Conservation (phyloP, 2,888 invertebrate species). For the Frankliniella intonsa region DNA sequence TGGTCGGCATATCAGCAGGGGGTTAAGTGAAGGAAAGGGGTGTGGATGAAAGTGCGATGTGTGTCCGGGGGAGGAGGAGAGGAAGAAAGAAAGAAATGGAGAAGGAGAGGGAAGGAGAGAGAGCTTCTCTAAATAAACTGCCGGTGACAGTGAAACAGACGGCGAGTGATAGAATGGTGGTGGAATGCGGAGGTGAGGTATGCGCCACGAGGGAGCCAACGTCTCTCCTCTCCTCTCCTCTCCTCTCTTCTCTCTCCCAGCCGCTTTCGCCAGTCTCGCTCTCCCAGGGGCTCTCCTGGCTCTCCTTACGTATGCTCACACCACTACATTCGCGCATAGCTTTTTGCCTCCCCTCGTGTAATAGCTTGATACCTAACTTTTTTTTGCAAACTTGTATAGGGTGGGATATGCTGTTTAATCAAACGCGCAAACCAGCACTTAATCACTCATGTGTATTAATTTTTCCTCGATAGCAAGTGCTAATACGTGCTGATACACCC, state of each 20-base stretch:
- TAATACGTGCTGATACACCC: too few species aligned
- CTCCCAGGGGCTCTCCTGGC: neutral
- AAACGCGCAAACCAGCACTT: too few species aligned
- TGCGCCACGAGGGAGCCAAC: neutral
- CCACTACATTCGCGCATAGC: neutral
- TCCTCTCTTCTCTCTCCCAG: neutral
- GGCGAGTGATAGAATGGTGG: slow-evolving; percentile 3
- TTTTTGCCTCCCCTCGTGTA: too few species aligned
- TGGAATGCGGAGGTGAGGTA: neutral
- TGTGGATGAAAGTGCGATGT: too few species aligned
- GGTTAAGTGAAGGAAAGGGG: too few species aligned
- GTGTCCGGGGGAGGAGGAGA: neutral
- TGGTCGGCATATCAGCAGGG: too few species aligned
- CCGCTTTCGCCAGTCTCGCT: neutral
- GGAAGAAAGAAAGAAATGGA: neutral
- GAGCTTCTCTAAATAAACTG: neutral
- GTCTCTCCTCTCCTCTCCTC: neutral
- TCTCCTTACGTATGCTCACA: too few species aligned
- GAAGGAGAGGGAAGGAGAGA: neutral
- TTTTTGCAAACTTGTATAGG: too few species aligned
- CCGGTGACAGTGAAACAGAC: slow-evolving; percentile 9
- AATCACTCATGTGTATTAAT: too few species aligned
- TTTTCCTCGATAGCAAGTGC: too few species aligned
- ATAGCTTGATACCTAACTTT: too few species aligned
- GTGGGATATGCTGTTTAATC: too few species aligned